A percentile compares a stretch with the other conserved stretches of the same genome.
Conservation (phyloP, 2,888 invertebrate species). For the Himalopsyche japonica region DNA sequence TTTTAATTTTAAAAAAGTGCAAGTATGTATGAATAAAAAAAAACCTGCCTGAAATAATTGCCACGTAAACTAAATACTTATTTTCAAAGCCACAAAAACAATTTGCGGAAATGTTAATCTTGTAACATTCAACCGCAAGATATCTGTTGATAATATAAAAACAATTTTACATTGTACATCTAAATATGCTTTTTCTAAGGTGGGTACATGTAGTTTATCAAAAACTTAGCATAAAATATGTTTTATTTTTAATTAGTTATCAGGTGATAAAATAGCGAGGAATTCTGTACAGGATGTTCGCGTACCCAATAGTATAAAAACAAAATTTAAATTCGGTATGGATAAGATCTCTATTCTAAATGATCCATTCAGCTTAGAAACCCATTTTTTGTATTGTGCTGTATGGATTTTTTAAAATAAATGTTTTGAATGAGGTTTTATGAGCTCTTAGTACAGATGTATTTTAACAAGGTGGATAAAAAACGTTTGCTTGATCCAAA, state of each 20-base stretch:
- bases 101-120: not conserved
- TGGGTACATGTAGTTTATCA: not conserved
- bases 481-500: not conserved
- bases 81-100: not conserved
- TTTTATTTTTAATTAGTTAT: not conserved
- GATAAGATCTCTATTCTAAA: not conserved
- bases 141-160: not conserved
- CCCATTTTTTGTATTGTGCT: slow-evolving; percentile 11
- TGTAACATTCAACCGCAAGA: not conserved
- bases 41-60: not conserved
- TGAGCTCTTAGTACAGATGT: not conserved
- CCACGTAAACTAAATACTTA: not conserved
- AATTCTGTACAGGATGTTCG: not conserved
- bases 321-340: not conserved
- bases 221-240: not conserved
- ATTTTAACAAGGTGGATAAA: not conserved
- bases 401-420: slow-evolving; percentile 3
- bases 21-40: too few relatives aligned
- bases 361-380: not conserved
- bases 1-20: too few relatives aligned
- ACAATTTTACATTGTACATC: not conserved
- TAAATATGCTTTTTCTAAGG: not conserved
- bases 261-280: not conserved
- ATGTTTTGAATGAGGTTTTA: not conserved
- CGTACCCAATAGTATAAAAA: not conserved